These are phyloP conservation scores for Lymantria dispar DNA, from an alignment of 2,888 invertebrate genomes.

Conservation along the genomic window DNA sequence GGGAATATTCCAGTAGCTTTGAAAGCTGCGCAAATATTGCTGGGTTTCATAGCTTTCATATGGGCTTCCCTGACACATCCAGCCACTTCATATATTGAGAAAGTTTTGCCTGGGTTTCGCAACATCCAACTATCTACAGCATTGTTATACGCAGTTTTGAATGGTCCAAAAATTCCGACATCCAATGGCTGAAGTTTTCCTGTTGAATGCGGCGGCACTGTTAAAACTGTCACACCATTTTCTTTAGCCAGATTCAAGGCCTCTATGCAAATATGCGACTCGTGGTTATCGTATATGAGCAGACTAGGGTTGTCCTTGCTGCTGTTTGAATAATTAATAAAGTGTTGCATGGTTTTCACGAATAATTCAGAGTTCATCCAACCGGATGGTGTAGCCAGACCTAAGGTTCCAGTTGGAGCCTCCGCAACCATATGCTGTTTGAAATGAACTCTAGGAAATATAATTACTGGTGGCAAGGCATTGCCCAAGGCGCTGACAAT, in stretches of 20 bases:
- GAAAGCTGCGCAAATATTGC: too few species aligned
- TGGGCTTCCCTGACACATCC: too few species aligned
- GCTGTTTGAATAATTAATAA: slow-evolving; percentile 21
- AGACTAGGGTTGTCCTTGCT: slow-evolving; percentile 19
- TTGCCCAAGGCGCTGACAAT: not conserved
- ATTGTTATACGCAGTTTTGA: too few species aligned
- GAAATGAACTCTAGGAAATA: slow-evolving; percentile 8
- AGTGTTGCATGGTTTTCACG: not conserved
- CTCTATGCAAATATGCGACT: slow-evolving; percentile 13
- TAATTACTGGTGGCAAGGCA: not conserved
- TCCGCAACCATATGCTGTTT: not conserved
- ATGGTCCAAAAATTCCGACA: too few species aligned
- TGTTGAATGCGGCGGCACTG: too few species aligned
- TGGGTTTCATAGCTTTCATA: too few species aligned
- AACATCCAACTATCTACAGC: too few species aligned
- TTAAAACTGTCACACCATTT: too few species aligned
- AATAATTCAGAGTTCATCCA: not conserved
- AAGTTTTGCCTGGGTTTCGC: too few species aligned
- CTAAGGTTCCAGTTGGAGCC: not conserved
- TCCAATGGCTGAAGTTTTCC: too few species aligned
- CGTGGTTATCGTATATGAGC: slow-evolving; percentile 40
- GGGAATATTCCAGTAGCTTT: too few species aligned
- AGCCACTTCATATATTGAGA: too few species aligned
- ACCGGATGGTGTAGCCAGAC: not conserved
- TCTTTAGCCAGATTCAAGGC: slow-evolving; percentile 36